Base-by-base conservation (phyloP, 2,113 vertebrate genomes). In the Larimichthys crocea region DNA sequence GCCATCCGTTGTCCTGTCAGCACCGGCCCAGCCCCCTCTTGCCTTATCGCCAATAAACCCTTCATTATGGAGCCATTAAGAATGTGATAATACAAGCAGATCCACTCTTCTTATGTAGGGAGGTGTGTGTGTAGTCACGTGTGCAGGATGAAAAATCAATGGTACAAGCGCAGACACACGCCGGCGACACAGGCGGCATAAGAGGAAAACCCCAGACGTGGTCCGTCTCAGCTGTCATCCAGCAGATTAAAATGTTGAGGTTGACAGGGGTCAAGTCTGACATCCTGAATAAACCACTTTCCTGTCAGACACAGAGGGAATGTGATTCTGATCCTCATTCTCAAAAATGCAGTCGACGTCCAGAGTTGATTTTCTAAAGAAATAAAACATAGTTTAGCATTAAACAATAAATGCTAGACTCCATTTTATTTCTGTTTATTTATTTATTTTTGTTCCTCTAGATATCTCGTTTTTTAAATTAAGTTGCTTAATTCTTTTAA, bases 221-320 rank as follows among this genome's bases (percentile, higher is more conserved):
- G 63, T 83, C 59, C 5, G 66, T 81, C 91, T 94, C 94, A 94
- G 93, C 92, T 94, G 95, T 92, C 90, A 79, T 50, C 48, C 82
- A 86, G 86, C 84, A 92, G 94, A 95, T 95, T 95, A 95, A 95
- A 94, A 94, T 93, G 93, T 94, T 88, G 60, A 80, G 85, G 91
- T 74, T 87, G 92, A 92, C 92, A 92, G 87, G 59, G 91, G 91
- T 92, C 89, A 89, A 85, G 82, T 82, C 85, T 77, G 88, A 92
- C 91, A 90, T 85, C 83, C 80, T 68, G 74, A 86, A 82, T 93
- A 76, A 91, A 92, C 81, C 83, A 68, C 80, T 74, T 57, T 57
- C 67, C 89, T 77, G 84, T 82, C 90, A 88, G 52, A 77, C 24
- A 9, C 15, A 19, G 16, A 31, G 63, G 49, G 61, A 76, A 75